phyloP scores from a whole-genome alignment of 2,113 vertebrate species.

The Mormoops blainvillei region DNA sequence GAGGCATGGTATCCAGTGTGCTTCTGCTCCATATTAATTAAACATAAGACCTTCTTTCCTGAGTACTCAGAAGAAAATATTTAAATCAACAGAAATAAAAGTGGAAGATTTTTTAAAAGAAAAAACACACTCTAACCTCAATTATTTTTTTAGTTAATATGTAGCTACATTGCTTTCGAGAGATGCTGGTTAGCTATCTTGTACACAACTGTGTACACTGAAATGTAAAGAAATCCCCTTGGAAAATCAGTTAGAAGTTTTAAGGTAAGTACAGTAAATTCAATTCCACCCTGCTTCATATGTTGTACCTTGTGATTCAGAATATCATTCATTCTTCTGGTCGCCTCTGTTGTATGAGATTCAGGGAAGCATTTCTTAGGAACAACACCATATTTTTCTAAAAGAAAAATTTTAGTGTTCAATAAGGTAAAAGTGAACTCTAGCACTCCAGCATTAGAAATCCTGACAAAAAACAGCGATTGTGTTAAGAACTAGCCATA shows the following conservation, averaged over 20 bases:
- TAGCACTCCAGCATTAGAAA: background rate
- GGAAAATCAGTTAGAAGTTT: background rate
- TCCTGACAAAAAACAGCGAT: background rate
- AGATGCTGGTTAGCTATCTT: background rate
- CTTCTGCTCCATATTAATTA: background rate
- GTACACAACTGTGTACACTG: background rate
- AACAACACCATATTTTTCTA: conserved; percentile 96
- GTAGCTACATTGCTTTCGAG: background rate
- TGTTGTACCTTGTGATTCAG: conserved; percentile 93
- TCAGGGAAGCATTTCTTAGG: conserved; percentile 98
- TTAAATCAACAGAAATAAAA: conserved; percentile 30
- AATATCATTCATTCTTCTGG: conserved; percentile 97
- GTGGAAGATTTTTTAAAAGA: background rate
- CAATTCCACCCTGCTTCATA: background rate
- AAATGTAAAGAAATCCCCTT: background rate
- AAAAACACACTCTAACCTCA: background rate
- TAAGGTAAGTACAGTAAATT: background rate
- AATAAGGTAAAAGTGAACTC: background rate
- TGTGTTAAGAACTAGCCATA: background rate
- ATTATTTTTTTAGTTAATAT: conserved; percentile 35
- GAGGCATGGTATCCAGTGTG: background rate
- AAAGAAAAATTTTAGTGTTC: conserved; percentile 31
- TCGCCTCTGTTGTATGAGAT: conserved; percentile 94
- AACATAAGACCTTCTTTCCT: background rate
- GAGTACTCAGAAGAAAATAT: background rate